Conservation (phyloP, 2,797 vertebrate genomes). For the Schizopygopsis malacanthus region DNA sequence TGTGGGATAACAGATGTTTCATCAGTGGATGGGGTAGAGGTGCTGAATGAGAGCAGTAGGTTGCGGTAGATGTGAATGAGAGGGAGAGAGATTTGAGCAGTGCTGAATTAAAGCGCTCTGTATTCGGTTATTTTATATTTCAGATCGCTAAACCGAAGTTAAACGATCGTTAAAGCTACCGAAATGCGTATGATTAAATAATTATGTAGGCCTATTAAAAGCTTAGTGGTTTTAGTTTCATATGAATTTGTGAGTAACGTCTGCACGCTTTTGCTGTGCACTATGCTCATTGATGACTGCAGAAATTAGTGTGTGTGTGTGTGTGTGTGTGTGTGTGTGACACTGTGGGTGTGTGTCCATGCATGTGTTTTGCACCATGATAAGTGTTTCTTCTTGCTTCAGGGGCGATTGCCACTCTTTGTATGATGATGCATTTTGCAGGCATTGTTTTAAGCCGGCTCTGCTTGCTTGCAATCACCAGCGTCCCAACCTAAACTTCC, state of each 20-base stretch:
- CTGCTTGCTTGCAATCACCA: no score
- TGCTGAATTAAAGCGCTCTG: conserved; percentile 19
- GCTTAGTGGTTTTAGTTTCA: background rate
- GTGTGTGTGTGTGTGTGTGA: conserved; percentile 1
- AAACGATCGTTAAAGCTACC: background rate
- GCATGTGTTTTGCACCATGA: conserved; percentile 44
- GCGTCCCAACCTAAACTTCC: conserved; percentile 6
- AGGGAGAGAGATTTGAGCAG: conserved; percentile 22
- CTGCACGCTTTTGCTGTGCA: background rate
- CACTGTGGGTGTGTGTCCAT: conserved; percentile 45
- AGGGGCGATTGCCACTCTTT: conserved; percentile 9
- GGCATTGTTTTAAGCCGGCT: no score
- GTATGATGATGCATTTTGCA: no score
- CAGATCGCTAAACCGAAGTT: background rate
- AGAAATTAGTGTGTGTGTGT: conserved; percentile 2
- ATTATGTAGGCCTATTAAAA: background rate
- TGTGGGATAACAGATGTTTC: conserved; percentile 32
- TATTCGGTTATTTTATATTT: conserved; percentile 3
- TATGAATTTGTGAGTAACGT: background rate
- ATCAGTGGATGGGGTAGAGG: conserved; percentile 39
- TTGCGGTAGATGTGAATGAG: conserved; percentile 32
- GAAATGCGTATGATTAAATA: background rate
- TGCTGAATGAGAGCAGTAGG: conserved; percentile 42
- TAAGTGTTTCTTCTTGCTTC: conserved; percentile 36
- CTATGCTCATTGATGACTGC: conserved; percentile 28